Base-by-base conservation (phyloP, 2,113 vertebrate genomes). In the Mohoua ochrocephala region DNA sequence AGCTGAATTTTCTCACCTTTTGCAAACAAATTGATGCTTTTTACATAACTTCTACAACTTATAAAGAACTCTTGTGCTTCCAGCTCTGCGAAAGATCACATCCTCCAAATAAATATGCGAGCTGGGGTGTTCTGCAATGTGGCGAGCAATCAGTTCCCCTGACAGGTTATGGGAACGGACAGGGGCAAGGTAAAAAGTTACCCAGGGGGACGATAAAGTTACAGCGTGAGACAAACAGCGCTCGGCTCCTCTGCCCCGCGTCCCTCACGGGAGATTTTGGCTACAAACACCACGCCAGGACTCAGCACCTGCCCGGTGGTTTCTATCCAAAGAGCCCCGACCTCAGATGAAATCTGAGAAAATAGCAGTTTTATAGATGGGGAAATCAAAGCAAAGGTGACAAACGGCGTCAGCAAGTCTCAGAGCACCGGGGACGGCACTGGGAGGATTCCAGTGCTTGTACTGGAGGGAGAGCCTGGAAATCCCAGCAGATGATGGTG, bases 291-390 rank as follows among this genome's bases (percentile, higher is more conserved):
- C 57, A 2, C 52, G 5, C 5, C 17, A 3, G 18, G 6, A 17
- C 4, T 30, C 13, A 6, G 3, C 61, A n/a, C 53, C 39, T 28
- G n/a, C 41, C 24, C 9, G 2, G 7, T 1, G 6, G 22, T 27
- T 74, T 35, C 19, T 2, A 1, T 5, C 9, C 78, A 9, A 24
- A 47, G 26, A 76, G 28, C 45, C 31, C 15, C 30, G 6, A 2
- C n/a, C n/a, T 0, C 24, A 1, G 19, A 23, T 2, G 12, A 54
- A 74, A 57, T 6, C 10, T 22, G 31, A 47, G 39, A 9, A 67
- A 54, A 73, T 16, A 1, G 23, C 21, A 9, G 0, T 6, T 79
- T 74, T 22, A 5, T 7, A 5, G 26, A 1, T 2, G 21, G 24
- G 13, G 21, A 47, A 52, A 60, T 8, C 3, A 18, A 47, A 30